phyloP scores from a whole-genome alignment of 2,888 invertebrate genomes.

The Zelleria hepariella region DNA sequence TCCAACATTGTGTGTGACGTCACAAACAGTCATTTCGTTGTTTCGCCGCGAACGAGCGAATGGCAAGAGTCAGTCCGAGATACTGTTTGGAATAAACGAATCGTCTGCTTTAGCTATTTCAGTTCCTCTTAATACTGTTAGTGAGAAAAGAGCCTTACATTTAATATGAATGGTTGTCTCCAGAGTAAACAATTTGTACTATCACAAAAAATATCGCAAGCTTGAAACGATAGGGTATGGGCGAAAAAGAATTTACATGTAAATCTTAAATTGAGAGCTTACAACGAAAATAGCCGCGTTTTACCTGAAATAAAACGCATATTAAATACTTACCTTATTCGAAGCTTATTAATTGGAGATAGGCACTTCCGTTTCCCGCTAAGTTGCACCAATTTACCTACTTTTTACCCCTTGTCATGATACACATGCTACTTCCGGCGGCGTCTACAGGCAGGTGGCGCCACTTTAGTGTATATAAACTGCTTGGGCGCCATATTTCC shows the following conservation, averaged over 20 bases:
- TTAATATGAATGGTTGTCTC: conserved; percentile 20
- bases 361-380: too few species aligned
- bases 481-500: too few species aligned
- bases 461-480: too few species aligned
- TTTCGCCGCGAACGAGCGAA: not conserved
- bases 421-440: too few species aligned
- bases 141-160: not conserved
- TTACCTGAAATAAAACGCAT: too few species aligned
- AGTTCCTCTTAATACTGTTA: conserved; percentile 18
- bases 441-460: too few species aligned
- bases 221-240: conserved; percentile 19
- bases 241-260: conserved; percentile 1
- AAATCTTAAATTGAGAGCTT: conserved; percentile 18
- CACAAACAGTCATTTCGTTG: not conserved
- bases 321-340: too few species aligned
- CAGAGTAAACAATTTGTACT: conserved; percentile 55
- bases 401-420: too few species aligned
- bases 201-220: conserved; percentile 45
- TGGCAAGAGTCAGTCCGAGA: conserved; percentile 1
- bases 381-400: too few species aligned
- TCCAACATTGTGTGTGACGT: not conserved
- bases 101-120: conserved; percentile 12
- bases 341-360: too few species aligned
- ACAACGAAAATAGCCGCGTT: conserved; percentile 37
- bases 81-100: not conserved